Conservation (phyloP, 2,797 vertebrate species). For the Sebastes iracundus region DNA sequence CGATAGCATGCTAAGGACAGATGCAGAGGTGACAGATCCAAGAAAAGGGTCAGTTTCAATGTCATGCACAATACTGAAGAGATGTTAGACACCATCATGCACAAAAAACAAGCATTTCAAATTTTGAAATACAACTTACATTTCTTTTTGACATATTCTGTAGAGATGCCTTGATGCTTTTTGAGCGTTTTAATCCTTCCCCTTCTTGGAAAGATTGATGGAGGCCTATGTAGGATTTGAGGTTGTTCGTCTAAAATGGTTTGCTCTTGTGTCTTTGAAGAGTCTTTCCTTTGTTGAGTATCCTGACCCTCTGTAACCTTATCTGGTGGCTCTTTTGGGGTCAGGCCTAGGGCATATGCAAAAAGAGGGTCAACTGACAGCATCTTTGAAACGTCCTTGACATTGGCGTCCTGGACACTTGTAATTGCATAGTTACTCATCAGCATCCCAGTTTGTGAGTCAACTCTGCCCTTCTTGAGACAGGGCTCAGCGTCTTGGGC, state of each 20-base stretch:
- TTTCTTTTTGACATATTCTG: slow-evolving; percentile 73
- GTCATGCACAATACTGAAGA: not conserved
- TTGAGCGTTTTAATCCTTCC: slow-evolving; percentile 69
- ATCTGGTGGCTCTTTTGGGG: slow-evolving; percentile 47
- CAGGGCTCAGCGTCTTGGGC: slow-evolving; percentile 36
- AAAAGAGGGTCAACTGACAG: slow-evolving; percentile 67
- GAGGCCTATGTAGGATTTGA: slow-evolving; percentile 37
- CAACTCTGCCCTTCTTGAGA: slow-evolving; percentile 65
- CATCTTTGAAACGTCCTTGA: slow-evolving; percentile 28
- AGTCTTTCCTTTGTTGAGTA: slow-evolving; percentile 18
- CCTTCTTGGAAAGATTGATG: slow-evolving; percentile 43
- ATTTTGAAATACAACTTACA: slow-evolving; percentile 68
- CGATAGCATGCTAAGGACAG: slow-evolving; percentile 16
- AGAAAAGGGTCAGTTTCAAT: slow-evolving; percentile 5
- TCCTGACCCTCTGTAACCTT: slow-evolving; percentile 2
- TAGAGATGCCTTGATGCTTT: slow-evolving; percentile 65
- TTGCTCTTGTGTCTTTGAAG: slow-evolving; percentile 18
- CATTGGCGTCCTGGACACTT: not conserved
- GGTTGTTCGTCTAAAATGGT: slow-evolving; percentile 14
- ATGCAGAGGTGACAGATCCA: slow-evolving; percentile 24
- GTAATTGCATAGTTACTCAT: slow-evolving; percentile 5
- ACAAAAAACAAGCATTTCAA: not conserved
- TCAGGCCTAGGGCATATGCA: slow-evolving; percentile 68
- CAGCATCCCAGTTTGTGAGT: slow-evolving; percentile 3
- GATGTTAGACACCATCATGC: not conserved